A percentile compares a stretch with the other conserved stretches of the same genome.
phyloP scores from a whole-genome alignment of 1,140 invertebrate species.

The Palaemon carinicauda region DNA sequence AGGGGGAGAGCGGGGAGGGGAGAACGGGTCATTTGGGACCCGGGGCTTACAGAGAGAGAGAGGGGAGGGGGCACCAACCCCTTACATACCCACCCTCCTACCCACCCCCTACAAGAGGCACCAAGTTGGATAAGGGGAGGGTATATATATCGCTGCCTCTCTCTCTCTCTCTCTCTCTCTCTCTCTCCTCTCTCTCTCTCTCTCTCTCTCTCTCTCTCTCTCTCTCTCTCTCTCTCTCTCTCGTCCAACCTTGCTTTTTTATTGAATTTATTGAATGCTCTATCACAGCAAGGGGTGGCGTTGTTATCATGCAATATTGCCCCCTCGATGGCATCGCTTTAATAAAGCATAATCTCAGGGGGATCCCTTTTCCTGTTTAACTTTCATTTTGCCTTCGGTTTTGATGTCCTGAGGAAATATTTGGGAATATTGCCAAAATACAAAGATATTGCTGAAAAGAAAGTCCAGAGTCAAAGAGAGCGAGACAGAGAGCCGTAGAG shows the following conservation, averaged over 20 bases:
- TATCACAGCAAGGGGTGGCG: conserved; percentile 36
- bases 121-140: neutral
- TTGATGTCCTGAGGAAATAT: too few relatives aligned
- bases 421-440: too few relatives aligned
- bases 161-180: too few relatives aligned
- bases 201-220: too few relatives aligned
- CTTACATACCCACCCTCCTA: too few relatives aligned
- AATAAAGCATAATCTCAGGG: conserved; percentile 44
- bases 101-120: neutral
- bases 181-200: too few relatives aligned
- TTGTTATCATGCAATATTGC: conserved; percentile 53
- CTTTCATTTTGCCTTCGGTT: neutral
- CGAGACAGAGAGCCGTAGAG: too few relatives aligned
- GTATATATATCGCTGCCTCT: neutral
- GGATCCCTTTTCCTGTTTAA: neutral
- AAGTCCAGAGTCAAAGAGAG: too few relatives aligned
- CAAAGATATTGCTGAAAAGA: too few relatives aligned
- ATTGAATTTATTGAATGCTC: conserved; percentile 56
- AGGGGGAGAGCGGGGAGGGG: neutral
- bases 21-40: too few relatives aligned
- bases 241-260: conserved; percentile 41
- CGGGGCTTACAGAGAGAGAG: neutral
- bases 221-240: too few relatives aligned
- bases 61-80: neutral
- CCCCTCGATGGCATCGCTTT: conserved; percentile 15